A percentile compares a stretch with the other conserved stretches of the same genome.
Evolutionary conservation across 2,888 invertebrate species (phyloP).

Genomic region (Xylota sylvarum): DNA sequence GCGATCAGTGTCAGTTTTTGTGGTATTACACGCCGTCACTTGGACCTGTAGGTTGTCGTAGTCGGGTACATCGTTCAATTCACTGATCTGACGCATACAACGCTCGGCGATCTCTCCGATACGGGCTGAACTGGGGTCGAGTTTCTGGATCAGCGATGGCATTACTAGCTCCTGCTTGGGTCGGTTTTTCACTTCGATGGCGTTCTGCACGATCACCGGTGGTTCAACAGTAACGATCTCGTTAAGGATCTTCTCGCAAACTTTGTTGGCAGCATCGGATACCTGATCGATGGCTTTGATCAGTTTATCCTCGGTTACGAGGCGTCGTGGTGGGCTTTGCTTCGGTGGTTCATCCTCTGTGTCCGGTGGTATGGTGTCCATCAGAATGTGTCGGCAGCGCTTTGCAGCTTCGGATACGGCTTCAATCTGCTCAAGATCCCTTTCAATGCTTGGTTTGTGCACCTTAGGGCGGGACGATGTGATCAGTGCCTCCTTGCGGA

Average conservation of each 20-base stretch:
- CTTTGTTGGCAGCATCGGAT: constrained; percentile 83
- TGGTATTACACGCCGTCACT: constrained; percentile 73
- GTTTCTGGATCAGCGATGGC: constrained; percentile 85
- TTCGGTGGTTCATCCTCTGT: constrained; percentile 27
- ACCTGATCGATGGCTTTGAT: constrained; percentile 83
- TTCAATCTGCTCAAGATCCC: constrained; percentile 84
- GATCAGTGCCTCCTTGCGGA: constrained; percentile 84
- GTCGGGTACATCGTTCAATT: constrained; percentile 82
- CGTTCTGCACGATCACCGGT: constrained; percentile 82
- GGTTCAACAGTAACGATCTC: constrained; percentile 83
- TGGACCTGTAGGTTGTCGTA: constrained; percentile 84
- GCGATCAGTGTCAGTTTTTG: constrained; percentile 73
- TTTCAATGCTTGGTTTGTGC: constrained; percentile 80
- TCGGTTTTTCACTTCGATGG: constrained; percentile 80
- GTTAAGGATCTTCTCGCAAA: constrained; percentile 83
- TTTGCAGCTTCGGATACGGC: constrained; percentile 85
- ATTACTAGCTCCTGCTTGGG: constrained; percentile 78
- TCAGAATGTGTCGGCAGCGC: constrained; percentile 85
- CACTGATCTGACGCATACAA: constrained; percentile 84
- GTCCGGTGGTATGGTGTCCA: constrained; percentile 83
- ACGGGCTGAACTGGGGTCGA: constrained; percentile 86
- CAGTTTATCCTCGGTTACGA: constrained; percentile 82
- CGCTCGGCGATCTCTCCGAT: constrained; percentile 86
- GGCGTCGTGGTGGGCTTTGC: constrained; percentile 78
- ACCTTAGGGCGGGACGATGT: constrained; percentile 81